Evolutionary conservation across 1,140 invertebrate species (phyloP), one percentile per base, ranked within the genome.

Genomic region (Aphis gossypii): DNA sequence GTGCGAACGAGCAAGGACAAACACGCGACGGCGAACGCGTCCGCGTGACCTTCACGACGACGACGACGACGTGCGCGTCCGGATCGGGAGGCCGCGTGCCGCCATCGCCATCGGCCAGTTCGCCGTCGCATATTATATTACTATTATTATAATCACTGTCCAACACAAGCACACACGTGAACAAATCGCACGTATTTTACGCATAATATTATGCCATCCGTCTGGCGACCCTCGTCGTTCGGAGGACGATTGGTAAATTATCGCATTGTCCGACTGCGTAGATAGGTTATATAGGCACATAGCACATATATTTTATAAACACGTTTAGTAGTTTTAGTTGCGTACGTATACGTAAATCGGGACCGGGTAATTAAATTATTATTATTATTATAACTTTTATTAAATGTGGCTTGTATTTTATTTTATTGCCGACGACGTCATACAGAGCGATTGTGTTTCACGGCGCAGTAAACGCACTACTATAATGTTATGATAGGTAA

Each of bases 141-240:
- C n/a, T n/a, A 18, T 60, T 60, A 60, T 60, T 30, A 60, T 60
- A 3, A 60, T 48, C 14, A 48, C 14, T n/a, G 5, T 30, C 44
- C 11, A 68, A 68, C 60, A 68, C 30, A n/a, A 4, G 18, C 60
- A 18, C 60, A n/a, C 30, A n/a, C 60, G n/a, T 76, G 60, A 18
- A n/a, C n/a, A 76, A 18, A 76, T n/a, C n/a, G 60, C 5, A 5
- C 30, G 30, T n/a, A n/a, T 76, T 76, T 68, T 76, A n/a, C 14
- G 60, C 9, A 68, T 76, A 76, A 76, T 76, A n/a, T 76, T 76
- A 76, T n/a, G 60, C 60, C 60, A 83, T 83, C 82, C 38, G 82
- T 83, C 82, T 83, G 82, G 82, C 38, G 82, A 83, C 38, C 38
- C 38, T 83, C 82, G 82, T 38, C 82, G 82, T 20, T 35, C 35